Evolutionary conservation across 2,797 vertebrate species (phyloP).

Genomic region (Sebastolobus alascanus): DNA sequence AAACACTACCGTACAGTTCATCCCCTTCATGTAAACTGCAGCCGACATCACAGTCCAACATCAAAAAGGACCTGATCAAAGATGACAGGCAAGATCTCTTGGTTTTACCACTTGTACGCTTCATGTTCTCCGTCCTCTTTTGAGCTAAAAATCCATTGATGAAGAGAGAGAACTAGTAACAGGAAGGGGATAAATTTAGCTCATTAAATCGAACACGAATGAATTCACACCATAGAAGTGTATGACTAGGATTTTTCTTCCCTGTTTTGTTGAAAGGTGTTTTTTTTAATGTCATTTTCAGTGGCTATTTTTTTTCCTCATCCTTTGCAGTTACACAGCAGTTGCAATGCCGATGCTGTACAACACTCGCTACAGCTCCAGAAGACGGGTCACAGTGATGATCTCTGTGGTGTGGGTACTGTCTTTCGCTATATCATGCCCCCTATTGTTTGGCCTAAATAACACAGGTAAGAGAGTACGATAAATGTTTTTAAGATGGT

Average conservation of each 20-base stretch:
- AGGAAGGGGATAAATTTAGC: neutral
- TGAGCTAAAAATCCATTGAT: conserved; percentile 2
- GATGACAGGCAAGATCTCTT: conserved; percentile 42
- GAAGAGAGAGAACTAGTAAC: conserved; percentile 13
- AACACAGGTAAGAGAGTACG: conserved; percentile 90
- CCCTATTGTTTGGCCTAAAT: conserved; percentile 96
- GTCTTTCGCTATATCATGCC: conserved; percentile 98
- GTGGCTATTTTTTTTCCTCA: neutral
- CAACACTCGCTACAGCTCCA: conserved; percentile 98
- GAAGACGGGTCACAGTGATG: conserved; percentile 96
- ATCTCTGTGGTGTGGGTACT: conserved; percentile 97
- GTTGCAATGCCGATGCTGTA: conserved; percentile 99
- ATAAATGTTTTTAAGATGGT: neutral
- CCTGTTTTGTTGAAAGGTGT: neutral
- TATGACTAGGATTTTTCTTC: neutral
- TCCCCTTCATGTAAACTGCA: conserved; percentile 27
- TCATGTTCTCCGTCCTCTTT: conserved; percentile 16
- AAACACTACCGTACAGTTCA: conserved; percentile 3
- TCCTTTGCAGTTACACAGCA: conserved; percentile 92
- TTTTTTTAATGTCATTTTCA: neutral
- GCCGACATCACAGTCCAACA: conserved; percentile 9
- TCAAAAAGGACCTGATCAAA: conserved; percentile 42
- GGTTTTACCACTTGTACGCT: conserved; percentile 28
- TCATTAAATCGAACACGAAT: neutral
- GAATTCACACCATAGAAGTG: neutral